Base-by-base conservation (phyloP, 2,797 vertebrate genomes). In the Stomatorhinus walkeri region DNA sequence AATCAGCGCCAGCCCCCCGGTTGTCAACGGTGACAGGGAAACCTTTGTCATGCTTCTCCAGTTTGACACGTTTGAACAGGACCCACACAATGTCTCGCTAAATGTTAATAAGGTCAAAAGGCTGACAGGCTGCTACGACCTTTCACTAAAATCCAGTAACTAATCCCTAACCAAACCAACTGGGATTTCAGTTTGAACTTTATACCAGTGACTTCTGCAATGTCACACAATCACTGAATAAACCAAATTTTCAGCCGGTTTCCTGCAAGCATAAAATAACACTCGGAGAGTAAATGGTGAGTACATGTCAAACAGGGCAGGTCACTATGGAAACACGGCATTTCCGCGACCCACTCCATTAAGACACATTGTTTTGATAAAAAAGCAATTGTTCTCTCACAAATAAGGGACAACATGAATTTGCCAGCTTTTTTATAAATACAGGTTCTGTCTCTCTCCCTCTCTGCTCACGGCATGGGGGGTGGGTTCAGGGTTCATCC, bases 301-400 rank as follows among this genome's bases (percentile, higher is more conserved):
- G 54, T n/a, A 28, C 54, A 36, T 40, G 19, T 87, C 32, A 36
- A 46, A 87, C 28, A 61, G 54, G 52, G 36, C 85, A 87, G 85
- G 85, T 87, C 85, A 87, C 85, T 61, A 59, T 87, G 85, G 85
- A 28, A 87, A 87, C 85, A 87, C 85, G 22, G 54, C 10, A 5
- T 61, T 43, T 59, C 48, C 9, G 28, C 54, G 19, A 10, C 36
- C 24, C 22, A 24, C 43, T 52, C 14, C 52, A 87, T 61, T 87
- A 56, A 59, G 28, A 61, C 22, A 32, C 7, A 28, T 52, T 16
- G 54, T 86, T 86, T 52, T 32, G 28, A 72, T 72, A 52, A 16
- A 72, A 72, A 72, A 72, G 10, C 28, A 86, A 28, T 10, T 19
- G 14, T 51, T 86, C 28, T 19, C 22, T 52, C 14, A 54, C 46